Evolutionary conservation across 92 coral and sea anemone genomes (phyloP), one percentile per base, ranked within the genome.

Genomic region (Palythoa heliodiscus): DNA sequence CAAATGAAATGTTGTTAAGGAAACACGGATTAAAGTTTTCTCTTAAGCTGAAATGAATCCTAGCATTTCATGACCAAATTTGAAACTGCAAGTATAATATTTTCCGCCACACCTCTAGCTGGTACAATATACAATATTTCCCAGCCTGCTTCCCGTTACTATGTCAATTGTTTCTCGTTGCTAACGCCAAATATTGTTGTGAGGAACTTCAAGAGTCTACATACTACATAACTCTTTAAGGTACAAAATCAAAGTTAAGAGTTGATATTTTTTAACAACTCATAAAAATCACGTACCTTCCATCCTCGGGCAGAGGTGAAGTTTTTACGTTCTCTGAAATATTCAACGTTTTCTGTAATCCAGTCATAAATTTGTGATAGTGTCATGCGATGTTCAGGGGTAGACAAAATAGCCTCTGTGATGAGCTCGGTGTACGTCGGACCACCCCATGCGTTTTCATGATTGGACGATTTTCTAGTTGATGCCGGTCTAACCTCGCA

Each of bases 261-360:
- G 15, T 13, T 1, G 1, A 22, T 3, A 7, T 29, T 69, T 15
- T 29, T n/a, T 67, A 20, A 22, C 14, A 67, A 9, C 24, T 29
- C 17, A 69, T 9, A 8, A 19, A 69, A 69, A 14, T 29, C 6
- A 29, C 40, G 10, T 80, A 80, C 84, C 84, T 80, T 80, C 84
- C 84, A 80, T 15, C 84, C 84, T 47, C 84, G 84, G 40, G 84
- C 84, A 24, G 84, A 80, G 13, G 84, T 80, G 61, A 80, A 80
- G 58, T 80, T 80, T 19, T 80, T 80, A 24, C 84, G 58, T 19
- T 80, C 73, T 50, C 73, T 80, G 23, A 80, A 80, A 57, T 80
- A 80, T 16, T 80, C 84, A 4, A 80, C 84, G 23, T 80, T 80
- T 53, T 67, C 84, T 12, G 84, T 80, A 14, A 80, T 80, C 84